These are phyloP conservation scores for Pangasius krempfi DNA, from an alignment of 2,797 vertebrate genomes.

Conservation along the genomic window DNA sequence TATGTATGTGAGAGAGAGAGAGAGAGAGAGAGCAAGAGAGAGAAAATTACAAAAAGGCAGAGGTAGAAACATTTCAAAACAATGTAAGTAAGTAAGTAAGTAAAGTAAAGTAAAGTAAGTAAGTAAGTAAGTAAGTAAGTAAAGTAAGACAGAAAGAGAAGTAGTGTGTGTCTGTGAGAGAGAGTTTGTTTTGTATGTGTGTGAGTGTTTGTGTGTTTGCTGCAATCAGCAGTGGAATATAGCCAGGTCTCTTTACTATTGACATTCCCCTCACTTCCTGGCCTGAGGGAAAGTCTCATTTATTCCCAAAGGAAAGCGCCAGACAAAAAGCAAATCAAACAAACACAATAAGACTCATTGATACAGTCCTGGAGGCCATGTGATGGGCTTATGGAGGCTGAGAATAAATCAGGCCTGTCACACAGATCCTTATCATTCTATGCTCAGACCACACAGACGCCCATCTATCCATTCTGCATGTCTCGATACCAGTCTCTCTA, in stretches of 20 bases:
- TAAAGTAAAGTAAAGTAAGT: neutral
- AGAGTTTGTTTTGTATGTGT: constrained; percentile 60
- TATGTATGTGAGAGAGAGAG: constrained; percentile 58
- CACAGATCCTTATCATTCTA: constrained; percentile 69
- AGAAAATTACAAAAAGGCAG: neutral
- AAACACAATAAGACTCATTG: constrained; percentile 76
- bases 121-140: neutral
- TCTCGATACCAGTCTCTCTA: constrained; percentile 32
- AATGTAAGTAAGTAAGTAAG: neutral
- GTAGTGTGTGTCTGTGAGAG: constrained; percentile 2
- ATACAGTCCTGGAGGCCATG: constrained; percentile 70
- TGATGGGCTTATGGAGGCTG: constrained; percentile 67
- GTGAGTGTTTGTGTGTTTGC: constrained; percentile 53
- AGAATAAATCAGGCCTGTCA: constrained; percentile 69
- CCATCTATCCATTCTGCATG: constrained; percentile 56
- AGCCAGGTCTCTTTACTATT: constrained; percentile 79
- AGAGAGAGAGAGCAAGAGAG: neutral
- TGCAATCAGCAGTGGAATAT: constrained; percentile 73
- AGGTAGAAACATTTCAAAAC: constrained; percentile 26
- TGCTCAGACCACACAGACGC: constrained; percentile 58
- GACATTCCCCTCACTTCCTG: constrained; percentile 81
- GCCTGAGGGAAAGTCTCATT: constrained; percentile 76
- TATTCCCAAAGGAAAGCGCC: constrained; percentile 70
- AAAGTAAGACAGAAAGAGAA: neutral
- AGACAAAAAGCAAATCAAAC: constrained; percentile 78